These are phyloP conservation scores for Zoanthus gigantus DNA, from an alignment of 92 coral and sea anemone genomes.

Conservation along the genomic window DNA sequence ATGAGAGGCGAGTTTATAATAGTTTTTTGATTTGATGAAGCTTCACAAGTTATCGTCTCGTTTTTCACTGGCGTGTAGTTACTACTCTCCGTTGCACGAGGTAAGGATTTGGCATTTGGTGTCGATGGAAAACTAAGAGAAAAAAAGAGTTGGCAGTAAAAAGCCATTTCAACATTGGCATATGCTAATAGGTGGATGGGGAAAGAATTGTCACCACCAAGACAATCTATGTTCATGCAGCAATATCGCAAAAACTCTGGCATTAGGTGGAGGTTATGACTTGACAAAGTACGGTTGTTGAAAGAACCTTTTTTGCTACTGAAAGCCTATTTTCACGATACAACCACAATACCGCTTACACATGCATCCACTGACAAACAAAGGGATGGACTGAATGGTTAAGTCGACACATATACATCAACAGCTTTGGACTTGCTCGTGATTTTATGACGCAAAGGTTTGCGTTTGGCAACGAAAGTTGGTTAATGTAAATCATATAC, in stretches of 20 bases:
- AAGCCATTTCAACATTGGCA: not conserved
- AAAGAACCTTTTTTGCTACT: too few species aligned
- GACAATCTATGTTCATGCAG: not conserved
- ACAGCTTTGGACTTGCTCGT: too few species aligned
- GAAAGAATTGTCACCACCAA: not conserved
- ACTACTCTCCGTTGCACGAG: not conserved
- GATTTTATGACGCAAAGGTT: too few species aligned
- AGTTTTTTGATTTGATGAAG: not conserved
- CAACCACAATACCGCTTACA: too few species aligned
- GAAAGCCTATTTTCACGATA: too few species aligned
- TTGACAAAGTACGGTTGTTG: too few species aligned
- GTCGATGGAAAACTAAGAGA: conserved; percentile 7
- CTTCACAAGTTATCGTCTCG: not conserved
- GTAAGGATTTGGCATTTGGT: conserved; percentile 1
- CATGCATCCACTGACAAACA: too few species aligned
- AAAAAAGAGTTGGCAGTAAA: not conserved
- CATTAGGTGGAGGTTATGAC: not conserved
- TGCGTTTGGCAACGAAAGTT: too few species aligned
- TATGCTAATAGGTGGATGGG: not conserved
- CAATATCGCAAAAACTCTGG: not conserved
- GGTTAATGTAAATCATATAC: too few species aligned
- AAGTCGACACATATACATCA: too few species aligned
- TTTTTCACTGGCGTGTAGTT: not conserved
- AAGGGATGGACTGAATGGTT: too few species aligned
- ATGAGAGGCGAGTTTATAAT: conserved; percentile 12